A percentile compares a stretch with the other conserved stretches of the same genome.
These are phyloP conservation scores for Hephaestus fuliginosus DNA, from an alignment of 2,797 vertebrate genomes.

Conservation along the genomic window DNA sequence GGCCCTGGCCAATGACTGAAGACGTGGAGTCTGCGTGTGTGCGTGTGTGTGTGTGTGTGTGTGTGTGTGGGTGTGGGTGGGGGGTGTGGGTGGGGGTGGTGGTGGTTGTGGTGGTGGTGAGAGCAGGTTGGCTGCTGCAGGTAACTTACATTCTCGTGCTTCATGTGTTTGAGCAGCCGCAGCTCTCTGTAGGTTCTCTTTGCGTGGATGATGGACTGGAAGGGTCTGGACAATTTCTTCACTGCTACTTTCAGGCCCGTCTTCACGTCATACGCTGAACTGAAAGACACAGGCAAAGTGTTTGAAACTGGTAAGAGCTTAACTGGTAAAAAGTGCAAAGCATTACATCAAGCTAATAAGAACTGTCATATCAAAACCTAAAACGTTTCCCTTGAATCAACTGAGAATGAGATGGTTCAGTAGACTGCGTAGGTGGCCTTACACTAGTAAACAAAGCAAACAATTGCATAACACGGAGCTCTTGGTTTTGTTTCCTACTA, in stretches of 20 bases:
- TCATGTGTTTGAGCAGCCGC: conserved; percentile 98
- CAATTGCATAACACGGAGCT: conserved; percentile 46
- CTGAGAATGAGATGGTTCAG: conserved; percentile 28
- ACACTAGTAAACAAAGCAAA: conserved; percentile 55
- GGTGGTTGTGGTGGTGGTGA: not conserved
- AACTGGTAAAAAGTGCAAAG: not conserved
- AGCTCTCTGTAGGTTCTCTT: conserved; percentile 98
- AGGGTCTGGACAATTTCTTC: conserved; percentile 97
- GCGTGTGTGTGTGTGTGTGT: no score
- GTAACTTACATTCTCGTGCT: conserved; percentile 96
- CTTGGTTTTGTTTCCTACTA: conserved; percentile 60
- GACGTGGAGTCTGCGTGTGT: no score
- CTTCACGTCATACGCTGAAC: conserved; percentile 92
- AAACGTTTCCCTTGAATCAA: conserved; percentile 14
- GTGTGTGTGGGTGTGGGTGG: no score
- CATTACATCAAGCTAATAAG: not conserved
- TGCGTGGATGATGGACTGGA: conserved; percentile 99
- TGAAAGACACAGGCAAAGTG: conserved; percentile 66
- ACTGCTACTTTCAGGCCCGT: conserved; percentile 91
- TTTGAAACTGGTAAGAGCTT: not conserved
- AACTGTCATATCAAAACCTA: conserved; percentile 6
- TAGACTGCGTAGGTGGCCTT: conserved; percentile 38
- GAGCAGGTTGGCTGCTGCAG: not conserved
- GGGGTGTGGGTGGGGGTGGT: no score
- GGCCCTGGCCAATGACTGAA: not conserved